Conservation (phyloP, 2,113 vertebrate genomes). For the Leptocoma aspasia region DNA sequence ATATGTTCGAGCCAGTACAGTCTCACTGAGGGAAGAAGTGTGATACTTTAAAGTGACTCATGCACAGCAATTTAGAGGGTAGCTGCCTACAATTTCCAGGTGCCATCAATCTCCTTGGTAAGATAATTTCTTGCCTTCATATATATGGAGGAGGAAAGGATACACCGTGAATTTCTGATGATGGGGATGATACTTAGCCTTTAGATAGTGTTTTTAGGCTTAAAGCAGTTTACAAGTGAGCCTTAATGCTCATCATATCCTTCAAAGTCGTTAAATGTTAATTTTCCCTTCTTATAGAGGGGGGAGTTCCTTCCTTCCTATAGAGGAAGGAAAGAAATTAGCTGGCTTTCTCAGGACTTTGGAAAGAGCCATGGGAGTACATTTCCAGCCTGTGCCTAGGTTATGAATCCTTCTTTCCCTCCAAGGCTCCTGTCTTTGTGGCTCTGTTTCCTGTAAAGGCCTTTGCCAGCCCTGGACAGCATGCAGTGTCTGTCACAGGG, state of each 20-base stretch:
- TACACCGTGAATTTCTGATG: slow-evolving; percentile 11
- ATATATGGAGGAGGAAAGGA: not conserved
- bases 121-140: slow-evolving; percentile 42
- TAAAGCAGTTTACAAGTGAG: not conserved
- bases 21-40: not conserved
- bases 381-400: not conserved
- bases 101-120: slow-evolving; percentile 22
- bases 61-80: slow-evolving; percentile 11
- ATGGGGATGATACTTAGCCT: not conserved
- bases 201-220: not conserved
- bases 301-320: no score
- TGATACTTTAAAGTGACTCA: slow-evolving; percentile 31
- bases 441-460: not conserved
- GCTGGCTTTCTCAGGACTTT: not conserved
- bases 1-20: not conserved
- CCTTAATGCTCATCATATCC: not conserved
- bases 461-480: not conserved
- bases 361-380: not conserved
- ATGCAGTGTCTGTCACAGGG: not conserved
- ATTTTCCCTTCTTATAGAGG: not conserved
- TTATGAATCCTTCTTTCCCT: not conserved
- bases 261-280: not conserved
- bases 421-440: not conserved
- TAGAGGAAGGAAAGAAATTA: not conserved
- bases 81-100: slow-evolving; percentile 37